These are phyloP conservation scores for Philotrypesis tridentata DNA, from an alignment of 1,140 invertebrate species.

Conservation along the genomic window DNA sequence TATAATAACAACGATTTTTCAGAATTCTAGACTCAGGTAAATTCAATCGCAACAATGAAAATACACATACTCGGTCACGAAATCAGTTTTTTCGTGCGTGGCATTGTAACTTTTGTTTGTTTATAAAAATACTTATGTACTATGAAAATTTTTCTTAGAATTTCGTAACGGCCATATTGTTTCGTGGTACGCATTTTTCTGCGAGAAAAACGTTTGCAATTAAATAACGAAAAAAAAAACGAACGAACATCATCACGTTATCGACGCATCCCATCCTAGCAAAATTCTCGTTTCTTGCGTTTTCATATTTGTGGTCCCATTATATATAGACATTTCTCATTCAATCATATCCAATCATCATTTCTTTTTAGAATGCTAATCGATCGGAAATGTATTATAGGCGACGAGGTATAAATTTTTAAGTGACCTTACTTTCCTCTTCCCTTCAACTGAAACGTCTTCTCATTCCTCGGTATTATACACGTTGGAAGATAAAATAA, in stretches of 20 bases:
- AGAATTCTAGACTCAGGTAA: conserved; percentile 18
- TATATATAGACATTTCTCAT: conserved; percentile 2
- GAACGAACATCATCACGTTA: neutral
- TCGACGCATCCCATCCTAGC: neutral
- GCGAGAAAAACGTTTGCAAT: neutral
- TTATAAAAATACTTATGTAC: neutral
- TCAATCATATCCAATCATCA: neutral
- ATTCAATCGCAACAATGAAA: neutral
- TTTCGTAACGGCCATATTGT: neutral
- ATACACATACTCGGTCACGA: neutral
- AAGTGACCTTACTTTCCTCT: neutral
- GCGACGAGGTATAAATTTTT: conserved; percentile 6
- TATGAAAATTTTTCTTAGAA: conserved; percentile 8
- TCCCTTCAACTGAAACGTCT: no score
- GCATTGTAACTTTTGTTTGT: neutral
- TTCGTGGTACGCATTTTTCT: neutral
- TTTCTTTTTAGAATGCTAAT: conserved; percentile 24
- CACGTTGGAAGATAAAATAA: neutral
- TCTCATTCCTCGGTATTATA: neutral
- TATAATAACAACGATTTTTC: conserved; percentile 16
- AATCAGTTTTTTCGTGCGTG: neutral
- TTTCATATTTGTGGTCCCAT: conserved; percentile 6
- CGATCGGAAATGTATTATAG: neutral
- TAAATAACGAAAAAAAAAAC: neutral
- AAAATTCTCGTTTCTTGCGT: neutral